Evolutionary conservation across 2,113 vertebrate species (phyloP), one percentile per base, ranked within the genome.

Genomic region (Sinocyclocheilus rhinocerous): DNA sequence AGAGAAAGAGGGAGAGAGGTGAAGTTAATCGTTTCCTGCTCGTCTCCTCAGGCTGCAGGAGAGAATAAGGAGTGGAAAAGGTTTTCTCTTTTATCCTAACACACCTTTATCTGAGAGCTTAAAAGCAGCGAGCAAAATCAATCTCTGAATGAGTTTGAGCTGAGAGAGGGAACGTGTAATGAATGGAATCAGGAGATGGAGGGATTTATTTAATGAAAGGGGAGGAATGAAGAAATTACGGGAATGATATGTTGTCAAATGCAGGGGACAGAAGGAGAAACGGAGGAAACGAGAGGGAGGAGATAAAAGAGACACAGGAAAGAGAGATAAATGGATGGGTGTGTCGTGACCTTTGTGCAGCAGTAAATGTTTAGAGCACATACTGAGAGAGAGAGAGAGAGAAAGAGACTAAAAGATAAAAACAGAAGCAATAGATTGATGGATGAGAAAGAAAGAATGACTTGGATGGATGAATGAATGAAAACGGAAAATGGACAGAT

Each of bases 21-120:
- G 24, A 26, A 81, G 78, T 81, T 88, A 88, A 83, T 88, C 18
- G 72, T 83, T 77, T 80, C 81, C 59, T 55, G 3, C 10, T 20
- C 72, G 45, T 59, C 67, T 63, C 79, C 84, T 63, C 26, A 0
- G 84, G 84, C 84, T 85, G 87, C 39, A 78, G 79, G 63, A 76
- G 84, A 88, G 83, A 84, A 82, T 80, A 73, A 87, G 85, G 83
- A 84, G 75, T 69, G 69, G 82, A 87, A 87, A 57, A 50, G 48
- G 70, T 57, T 82, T 83, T 61, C 42, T 83, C 52, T 57, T 84
- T 84, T 73, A 84, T 84, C 48, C 81, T 73, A 84, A 84, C 81
- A 84, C 69, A 84, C 73, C 84, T 85, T 76, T 85, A 88, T 88
- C 81, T 83, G 57, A 59, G 39, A 70, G 73, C 75, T 88, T 85